These are phyloP conservation scores for Lepidocyrtinus sp. DNA, from an alignment of 2,888 invertebrate genomes.

Conservation along the genomic window DNA sequence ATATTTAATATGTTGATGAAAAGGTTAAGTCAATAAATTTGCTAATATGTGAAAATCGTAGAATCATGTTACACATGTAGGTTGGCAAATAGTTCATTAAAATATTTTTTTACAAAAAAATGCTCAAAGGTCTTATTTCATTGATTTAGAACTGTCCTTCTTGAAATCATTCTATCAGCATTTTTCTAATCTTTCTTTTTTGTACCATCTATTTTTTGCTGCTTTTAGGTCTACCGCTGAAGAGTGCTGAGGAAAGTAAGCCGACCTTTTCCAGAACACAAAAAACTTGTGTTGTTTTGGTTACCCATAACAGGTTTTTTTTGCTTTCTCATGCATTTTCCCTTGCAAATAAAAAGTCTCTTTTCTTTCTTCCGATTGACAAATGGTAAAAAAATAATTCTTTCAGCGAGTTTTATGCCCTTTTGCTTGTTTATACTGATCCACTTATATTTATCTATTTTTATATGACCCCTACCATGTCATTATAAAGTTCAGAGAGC, in stretches of 20 bases:
- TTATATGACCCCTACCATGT: background rate
- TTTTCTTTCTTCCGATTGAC: background rate
- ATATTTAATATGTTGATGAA: slow-evolving; percentile 2
- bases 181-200: background rate
- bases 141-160: background rate
- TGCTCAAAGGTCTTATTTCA: background rate
- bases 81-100: too few species aligned
- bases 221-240: background rate
- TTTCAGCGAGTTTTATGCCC: background rate
- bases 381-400: too few species aligned
- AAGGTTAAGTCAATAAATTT: background rate
- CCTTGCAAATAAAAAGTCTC: background rate
- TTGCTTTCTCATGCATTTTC: background rate
- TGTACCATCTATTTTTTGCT: slow-evolving; percentile 7
- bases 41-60: background rate
- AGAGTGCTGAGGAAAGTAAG: background rate
- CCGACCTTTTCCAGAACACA: too few species aligned
- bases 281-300: background rate
- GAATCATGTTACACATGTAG: background rate
- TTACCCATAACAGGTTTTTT: background rate
- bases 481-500: slow-evolving; percentile 1
- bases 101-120: background rate
- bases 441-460: background rate
- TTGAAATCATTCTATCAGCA: background rate
- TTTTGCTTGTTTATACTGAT: background rate